Percentiles rank a stretch among this genome's conserved stretches.
phyloP scores from a whole-genome alignment of 2,888 invertebrate genomes.

The Orthonevra nobilis region DNA sequence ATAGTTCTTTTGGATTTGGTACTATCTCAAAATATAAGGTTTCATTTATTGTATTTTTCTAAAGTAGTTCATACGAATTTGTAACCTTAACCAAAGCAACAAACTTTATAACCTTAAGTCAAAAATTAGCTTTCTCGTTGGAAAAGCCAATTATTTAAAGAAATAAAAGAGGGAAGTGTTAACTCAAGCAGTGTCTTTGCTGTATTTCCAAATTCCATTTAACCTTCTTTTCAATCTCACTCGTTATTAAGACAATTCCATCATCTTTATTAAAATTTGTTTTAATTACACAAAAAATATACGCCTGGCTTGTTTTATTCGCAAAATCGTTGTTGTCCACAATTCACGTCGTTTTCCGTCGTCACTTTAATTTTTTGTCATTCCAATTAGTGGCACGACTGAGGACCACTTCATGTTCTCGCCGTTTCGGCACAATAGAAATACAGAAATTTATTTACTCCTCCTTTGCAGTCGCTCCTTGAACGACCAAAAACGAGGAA shows the following conservation, averaged over 20 bases:
- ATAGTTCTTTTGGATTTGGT: no score
- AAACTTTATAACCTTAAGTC: no score
- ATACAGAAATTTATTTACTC: conserved; percentile 9
- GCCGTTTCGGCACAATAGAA: conserved; percentile 11
- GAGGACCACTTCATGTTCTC: not conserved
- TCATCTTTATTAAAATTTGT: conserved; percentile 56
- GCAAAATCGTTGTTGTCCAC: conserved; percentile 19
- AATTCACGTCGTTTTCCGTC: not conserved
- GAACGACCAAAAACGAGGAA: not conserved
- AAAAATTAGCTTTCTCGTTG: no score
- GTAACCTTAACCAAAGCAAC: no score
- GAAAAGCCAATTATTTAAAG: no score
- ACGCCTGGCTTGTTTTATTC: not conserved
- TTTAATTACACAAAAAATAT: conserved; percentile 61
- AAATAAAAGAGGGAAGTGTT: no score
- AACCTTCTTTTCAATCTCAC: conserved; percentile 1
- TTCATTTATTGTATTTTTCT: no score
- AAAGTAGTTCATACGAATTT: no score
- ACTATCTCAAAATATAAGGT: no score
- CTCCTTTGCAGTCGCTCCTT: not conserved
- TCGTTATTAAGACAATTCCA: conserved; percentile 48
- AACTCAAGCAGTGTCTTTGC: no score
- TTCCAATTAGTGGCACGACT: conserved; percentile 18
- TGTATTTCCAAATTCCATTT: no score
- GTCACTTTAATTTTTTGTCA: conserved; percentile 6